Base-by-base conservation (phyloP, 2,113 vertebrate species). In the Notothenia rossii region DNA sequence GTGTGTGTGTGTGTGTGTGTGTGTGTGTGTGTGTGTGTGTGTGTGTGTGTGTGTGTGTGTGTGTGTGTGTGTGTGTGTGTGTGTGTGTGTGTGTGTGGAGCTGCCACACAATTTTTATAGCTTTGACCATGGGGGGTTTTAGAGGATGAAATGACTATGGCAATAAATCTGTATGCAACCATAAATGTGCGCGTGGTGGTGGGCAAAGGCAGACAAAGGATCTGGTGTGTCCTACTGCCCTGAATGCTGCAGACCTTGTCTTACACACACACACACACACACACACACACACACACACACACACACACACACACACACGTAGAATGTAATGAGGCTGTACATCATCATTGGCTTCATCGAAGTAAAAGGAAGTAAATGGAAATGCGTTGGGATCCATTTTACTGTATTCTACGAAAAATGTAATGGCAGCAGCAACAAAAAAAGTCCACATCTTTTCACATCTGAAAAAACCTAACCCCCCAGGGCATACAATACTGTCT, bases 121-220 rank as follows among this genome's bases (percentile, higher is more conserved):
- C 85, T 90, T 85, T 70, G 85, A 50, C 89, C 85, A 4, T 87
- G 83, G 72, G 55, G 61, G 54, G 55, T 46, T 72, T 82, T 73
- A 59, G 76, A 78, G 60, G 79, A 84, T 88, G 75, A 63, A 86
- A 69, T 81, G 77, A 83, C 80, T 45, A 65, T 10, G 50, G 64
- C 78, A 72, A 78, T 91, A 89, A 89, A 92, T 92, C 89, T 79
- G 56, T 54, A 61, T 51, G 62, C 45, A 74, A 33, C 69, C 72
- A 69, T 72, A 70, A 73, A 33, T 76, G 62, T 65, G 69, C 46
- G 55, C 60, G 69, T 61, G 82, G 62, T 33, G 25, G 36, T 14
- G 13, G 79, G 60, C 68, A 64, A 45, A 64, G 36, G 49, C 65
- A 80, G 72, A 85, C 68, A 88, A 83, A 83, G 55, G 72, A 78